Base-by-base conservation (phyloP, 2,797 vertebrate species). In the Ataeniobius toweri region DNA sequence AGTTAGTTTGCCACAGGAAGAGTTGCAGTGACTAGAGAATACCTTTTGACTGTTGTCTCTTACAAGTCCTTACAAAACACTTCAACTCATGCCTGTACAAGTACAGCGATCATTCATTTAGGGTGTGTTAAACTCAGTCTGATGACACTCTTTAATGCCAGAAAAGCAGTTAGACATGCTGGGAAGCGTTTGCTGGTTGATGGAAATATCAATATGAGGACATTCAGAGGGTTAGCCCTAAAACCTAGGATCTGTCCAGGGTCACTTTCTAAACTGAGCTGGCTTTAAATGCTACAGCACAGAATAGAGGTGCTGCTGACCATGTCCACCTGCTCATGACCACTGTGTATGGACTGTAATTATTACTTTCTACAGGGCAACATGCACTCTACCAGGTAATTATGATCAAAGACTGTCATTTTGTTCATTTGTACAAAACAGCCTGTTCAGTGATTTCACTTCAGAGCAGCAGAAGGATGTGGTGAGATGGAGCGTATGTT, bases 31-130 rank as follows among this genome's bases (percentile, higher is more conserved):
- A 76, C 9, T 4, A 55, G 67, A 78, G 74, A 83, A 48, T 1
- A 16, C 13, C 71, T 86, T 85, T 13, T 31, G 22, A 74, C 81
- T 61, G 53, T 76, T 72, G 83, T 78, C 65, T 84, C 75, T 71
- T 41, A 65, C 89, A 85, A 85, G 85, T 50, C 81, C 68, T 10
- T 69, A 80, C 79, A 63, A 74, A 86, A 75, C 69, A 3, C 78
- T 51, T 53, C 68, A 0, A 1, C 75, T 90, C 93, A 67, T 88
- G 93, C 53, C 92, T 48, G 85, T 48, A 92, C 94, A 93, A 1
- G 91, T 5, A 22, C 6, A 7, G 41, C 22, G 41, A 69, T 81
- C 26, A 63, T 50, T 5, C 2, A 16, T 28, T 22, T 9, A 84
- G 78, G 90, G 91, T 79, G 92, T 93, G 89, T 88, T 81, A 39